Conservation (phyloP, 2,888 invertebrate genomes). For the Habroteleia sp. region DNA sequence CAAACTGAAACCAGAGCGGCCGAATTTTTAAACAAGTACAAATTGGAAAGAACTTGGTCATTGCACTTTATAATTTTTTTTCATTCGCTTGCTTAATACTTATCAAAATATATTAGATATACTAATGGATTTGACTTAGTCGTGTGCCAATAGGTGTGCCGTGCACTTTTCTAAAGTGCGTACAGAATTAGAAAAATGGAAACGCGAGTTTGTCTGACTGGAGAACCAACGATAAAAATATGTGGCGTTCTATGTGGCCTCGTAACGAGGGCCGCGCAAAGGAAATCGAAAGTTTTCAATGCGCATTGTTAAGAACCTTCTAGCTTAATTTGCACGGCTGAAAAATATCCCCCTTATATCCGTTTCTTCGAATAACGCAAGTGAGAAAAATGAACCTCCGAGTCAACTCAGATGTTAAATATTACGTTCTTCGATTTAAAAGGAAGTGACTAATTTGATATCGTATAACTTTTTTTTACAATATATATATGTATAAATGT, state of each 20-base stretch:
- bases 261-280: not conserved
- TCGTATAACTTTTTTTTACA: slow-evolving; percentile 20
- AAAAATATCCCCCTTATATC: not conserved
- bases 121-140: slow-evolving; percentile 31
- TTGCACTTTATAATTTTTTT: slow-evolving; percentile 9
- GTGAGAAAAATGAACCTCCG: not conserved
- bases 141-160: slow-evolving; percentile 27
- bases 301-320: slow-evolving; percentile 5
- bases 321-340: not conserved
- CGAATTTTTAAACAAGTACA: no score
- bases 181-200: slow-evolving; percentile 18
- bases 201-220: slow-evolving; percentile 8
- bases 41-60: slow-evolving; percentile 22
- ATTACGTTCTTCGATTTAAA: slow-evolving; percentile 1
- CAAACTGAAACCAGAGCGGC: no score
- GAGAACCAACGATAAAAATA: slow-evolving; percentile 11
- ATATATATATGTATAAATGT: slow-evolving; percentile 8
- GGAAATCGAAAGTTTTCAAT: slow-evolving; percentile 20
- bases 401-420: not conserved
- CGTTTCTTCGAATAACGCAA: slow-evolving; percentile 3
- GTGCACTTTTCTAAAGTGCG: slow-evolving; percentile 21
- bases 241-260: slow-evolving; percentile 8
- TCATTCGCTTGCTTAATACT: slow-evolving; percentile 29
- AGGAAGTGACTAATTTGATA: slow-evolving; percentile 14
- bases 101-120: slow-evolving; percentile 46